phyloP scores from a whole-genome alignment of 2,888 invertebrate genomes.

The Phalera bucephala region DNA sequence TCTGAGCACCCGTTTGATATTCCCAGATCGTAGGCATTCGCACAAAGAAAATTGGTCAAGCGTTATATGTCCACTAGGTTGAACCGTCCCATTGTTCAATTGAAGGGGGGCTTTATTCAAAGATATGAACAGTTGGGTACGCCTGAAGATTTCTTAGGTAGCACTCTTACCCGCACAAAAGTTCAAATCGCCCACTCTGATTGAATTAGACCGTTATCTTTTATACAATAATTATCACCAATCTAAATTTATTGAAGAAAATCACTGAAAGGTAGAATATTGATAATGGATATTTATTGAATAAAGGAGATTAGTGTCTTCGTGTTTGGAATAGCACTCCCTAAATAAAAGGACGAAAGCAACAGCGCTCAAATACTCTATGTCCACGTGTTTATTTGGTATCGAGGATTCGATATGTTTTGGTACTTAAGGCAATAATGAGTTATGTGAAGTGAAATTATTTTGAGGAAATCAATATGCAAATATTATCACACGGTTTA shows the following conservation, averaged over 20 bases:
- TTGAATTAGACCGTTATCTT: constrained; percentile 51
- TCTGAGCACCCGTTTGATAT: constrained; percentile 68
- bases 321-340: constrained; percentile 63
- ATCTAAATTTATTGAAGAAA: constrained; percentile 22
- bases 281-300: constrained; percentile 37
- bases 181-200: constrained; percentile 48
- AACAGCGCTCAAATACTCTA: constrained; percentile 58
- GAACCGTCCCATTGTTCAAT: constrained; percentile 73
- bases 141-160: constrained; percentile 51
- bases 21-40: constrained; percentile 71
- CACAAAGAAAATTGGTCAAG: constrained; percentile 81
- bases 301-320: constrained; percentile 36
- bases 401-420: constrained; percentile 21
- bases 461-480: too few relatives aligned
- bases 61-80: constrained; percentile 76
- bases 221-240: constrained; percentile 30
- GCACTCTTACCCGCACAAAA: constrained; percentile 51
- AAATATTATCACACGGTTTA: too few relatives aligned
- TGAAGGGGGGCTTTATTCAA: constrained; percentile 66
- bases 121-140: constrained; percentile 66
- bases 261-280: constrained; percentile 20
- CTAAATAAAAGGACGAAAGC: constrained; percentile 43
- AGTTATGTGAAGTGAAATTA: too few relatives aligned
- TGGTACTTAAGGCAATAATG: too few relatives aligned
- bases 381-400: constrained; percentile 42